Evolutionary conservation across 2,888 invertebrate species (phyloP), one percentile per base, ranked within the genome.

Genomic region (Acheta domesticus): DNA sequence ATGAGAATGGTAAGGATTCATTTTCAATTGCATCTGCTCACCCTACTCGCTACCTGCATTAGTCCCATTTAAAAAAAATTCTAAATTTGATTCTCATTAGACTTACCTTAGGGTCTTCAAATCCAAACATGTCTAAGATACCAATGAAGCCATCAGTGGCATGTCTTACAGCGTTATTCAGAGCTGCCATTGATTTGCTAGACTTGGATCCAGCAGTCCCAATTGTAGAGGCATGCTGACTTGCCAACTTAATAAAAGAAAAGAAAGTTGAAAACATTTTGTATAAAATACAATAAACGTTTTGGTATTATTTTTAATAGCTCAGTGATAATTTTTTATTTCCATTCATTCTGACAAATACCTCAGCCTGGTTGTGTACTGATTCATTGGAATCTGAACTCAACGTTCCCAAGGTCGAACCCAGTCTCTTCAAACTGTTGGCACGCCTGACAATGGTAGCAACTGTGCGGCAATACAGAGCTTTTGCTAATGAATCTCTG

Each of bases 101-200:
- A 82, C 82, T 48, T 84, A 89, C 89, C 85, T 94, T 93, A 49
- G 95, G 94, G 86, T 96, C 96, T 88, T 97, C 97, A 88, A 97
- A 97, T 11, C 97, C 97, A 88, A 97, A 97, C 96, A 98, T 96
- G 87, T 98, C 97, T 80, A 98, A 89, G 85, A 98, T 96, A 75
- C 97, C 97, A 83, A 98, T 97, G 87, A 97, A 97, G 14, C 97
- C 97, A 87, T 97, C 96, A 1, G 96, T 96, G 62, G 96, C 96
- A 88, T 96, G 96, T 77, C 96, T 90, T 80, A 97, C 96, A 1
- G 96, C 96, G 87, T 96, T 96, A 87, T 96, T 96, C 79, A 97
- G 89, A 8, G 94, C 96, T 16, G 95, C 94, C 96, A 96, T 96
- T 23, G 95, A 95, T 86, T 95, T 94, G 83, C 87, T 87, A 12